Percentiles rank a stretch among this genome's conserved stretches.
Conservation (phyloP, 2,797 vertebrate species). For the Ptychadena robeensis region DNA sequence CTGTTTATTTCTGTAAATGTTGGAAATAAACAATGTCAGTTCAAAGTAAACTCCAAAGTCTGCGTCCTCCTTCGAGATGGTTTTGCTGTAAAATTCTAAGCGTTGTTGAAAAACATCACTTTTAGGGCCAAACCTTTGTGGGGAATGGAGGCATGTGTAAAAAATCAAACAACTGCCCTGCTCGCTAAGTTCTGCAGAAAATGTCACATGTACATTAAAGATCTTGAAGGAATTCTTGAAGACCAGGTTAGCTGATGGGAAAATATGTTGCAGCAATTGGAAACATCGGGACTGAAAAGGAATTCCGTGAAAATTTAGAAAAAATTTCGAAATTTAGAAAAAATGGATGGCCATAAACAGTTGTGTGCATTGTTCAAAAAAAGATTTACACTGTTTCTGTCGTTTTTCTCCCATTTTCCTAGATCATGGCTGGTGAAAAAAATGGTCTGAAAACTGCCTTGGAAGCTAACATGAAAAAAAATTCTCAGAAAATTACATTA, state of each 20-base stretch:
- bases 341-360: neutral
- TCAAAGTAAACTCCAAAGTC: slow-evolving; percentile 77
- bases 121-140: slow-evolving; percentile 65
- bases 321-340: neutral
- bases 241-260: slow-evolving; percentile 9
- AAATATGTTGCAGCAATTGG: neutral
- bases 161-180: slow-evolving; percentile 72
- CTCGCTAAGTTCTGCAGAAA: slow-evolving; percentile 69
- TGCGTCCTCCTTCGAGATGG: slow-evolving; percentile 71
- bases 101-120: slow-evolving; percentile 67
- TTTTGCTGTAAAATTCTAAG: slow-evolving; percentile 66
- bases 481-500: neutral
- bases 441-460: neutral
- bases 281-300: slow-evolving; percentile 1
- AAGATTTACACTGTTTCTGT: too few species aligned
- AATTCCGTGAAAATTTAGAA: neutral
- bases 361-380: neutral
- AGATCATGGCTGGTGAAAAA: too few species aligned
- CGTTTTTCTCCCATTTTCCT: too few species aligned
- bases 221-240: slow-evolving; percentile 54
- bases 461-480: neutral
- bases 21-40: slow-evolving; percentile 79
- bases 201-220: slow-evolving; percentile 71
- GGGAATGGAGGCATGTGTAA: slow-evolving; percentile 66
- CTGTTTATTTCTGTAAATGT: slow-evolving; percentile 87